Base-by-base conservation (phyloP, 2,113 vertebrate species). In the Centropus bengalensis region DNA sequence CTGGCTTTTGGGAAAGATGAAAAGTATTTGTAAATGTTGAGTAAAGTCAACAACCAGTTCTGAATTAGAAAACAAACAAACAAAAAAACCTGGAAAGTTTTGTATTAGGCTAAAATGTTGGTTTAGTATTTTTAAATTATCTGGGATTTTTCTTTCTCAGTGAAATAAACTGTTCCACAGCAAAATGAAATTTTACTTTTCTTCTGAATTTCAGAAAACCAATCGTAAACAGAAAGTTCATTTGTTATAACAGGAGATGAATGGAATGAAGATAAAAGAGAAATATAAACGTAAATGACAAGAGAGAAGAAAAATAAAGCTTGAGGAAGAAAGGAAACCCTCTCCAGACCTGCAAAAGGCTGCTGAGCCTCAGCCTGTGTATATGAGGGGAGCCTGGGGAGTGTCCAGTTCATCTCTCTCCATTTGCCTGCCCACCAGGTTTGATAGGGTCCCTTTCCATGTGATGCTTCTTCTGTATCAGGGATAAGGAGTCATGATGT, bases 1-100 rank as follows among this genome's bases (percentile, higher is more conserved):
- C 36, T 68, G 58, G 23, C 71, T 73, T 45, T 44, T 44, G n/a
- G 44, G 38, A 23, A 73, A 74, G 21, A 80, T 2, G 14, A 64
- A 49, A 86, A 60, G 23, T 27, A 86, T 92, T 75, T 76, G 12
- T 36, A 82, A 79, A 62, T 74, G 77, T 90, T 69, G 10, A 58
- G 14, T 8, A 81, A 83, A 69, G 70, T 93, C 24, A 56, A 33
- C 23, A 55, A 60, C 6, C 4, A 52, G 15, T 69, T 88, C 49
- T 60, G 68, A 45, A 77, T 40, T 2, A 9, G 54, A 9, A 58
- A 71, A 33, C 42, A 51, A 21, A 10, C 24, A 55, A 3, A 7
- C 17, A 42, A 36, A 36, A 36, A 36, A 36, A 36, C 36, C 36
- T 36, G 36, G 12, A 52, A 76, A 8, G 6, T 26, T 69, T 59